These are phyloP conservation scores for Periphyllus acericola DNA, from an alignment of 2,888 invertebrate species.

Conservation along the genomic window DNA sequence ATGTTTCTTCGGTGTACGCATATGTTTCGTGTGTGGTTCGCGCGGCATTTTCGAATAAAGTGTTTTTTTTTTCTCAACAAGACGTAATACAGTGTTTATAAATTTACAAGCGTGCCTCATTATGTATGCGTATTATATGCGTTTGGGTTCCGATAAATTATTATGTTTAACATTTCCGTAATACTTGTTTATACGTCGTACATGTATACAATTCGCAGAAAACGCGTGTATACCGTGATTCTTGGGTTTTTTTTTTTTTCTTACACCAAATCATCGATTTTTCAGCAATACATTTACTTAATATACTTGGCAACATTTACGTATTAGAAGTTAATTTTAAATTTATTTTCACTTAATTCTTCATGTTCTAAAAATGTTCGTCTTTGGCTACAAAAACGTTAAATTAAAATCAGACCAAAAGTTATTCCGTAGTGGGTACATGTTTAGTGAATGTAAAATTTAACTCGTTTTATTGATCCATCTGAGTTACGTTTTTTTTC, in stretches of 20 bases:
- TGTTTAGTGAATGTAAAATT: too few species aligned
- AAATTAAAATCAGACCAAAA: too few species aligned
- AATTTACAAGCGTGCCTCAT: neutral
- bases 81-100: neutral
- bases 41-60: slow-evolving; percentile 3
- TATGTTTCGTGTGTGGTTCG: neutral
- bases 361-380: neutral
- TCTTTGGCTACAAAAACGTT: neutral
- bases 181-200: neutral
- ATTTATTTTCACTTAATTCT: neutral
- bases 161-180: neutral
- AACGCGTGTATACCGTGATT: neutral
- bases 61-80: neutral
- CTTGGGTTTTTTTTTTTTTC: neutral
- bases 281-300: neutral
- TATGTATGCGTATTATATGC: neutral
- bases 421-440: too few species aligned
- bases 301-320: neutral
- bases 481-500: too few species aligned
- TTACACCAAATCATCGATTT: neutral
- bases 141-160: neutral
- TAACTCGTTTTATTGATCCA: too few species aligned
- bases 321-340: neutral
- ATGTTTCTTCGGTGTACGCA: too few species aligned
- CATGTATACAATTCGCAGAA: neutral